Evolutionary conservation across 2,888 invertebrate genomes (phyloP), one percentile per base, ranked within the genome.

Genomic region (Miltochrista miniata): DNA sequence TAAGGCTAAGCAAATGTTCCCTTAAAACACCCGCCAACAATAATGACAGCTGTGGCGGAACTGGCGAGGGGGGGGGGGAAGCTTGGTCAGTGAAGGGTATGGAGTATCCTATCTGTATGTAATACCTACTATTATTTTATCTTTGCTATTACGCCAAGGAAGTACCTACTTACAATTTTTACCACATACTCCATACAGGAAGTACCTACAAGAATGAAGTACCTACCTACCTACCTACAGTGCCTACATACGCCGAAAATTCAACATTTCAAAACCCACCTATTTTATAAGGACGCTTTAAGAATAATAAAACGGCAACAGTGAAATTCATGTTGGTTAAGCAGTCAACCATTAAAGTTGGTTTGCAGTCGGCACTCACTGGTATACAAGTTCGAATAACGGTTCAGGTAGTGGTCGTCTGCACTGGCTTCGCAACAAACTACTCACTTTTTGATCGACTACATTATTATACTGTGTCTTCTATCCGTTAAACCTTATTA

Each of bases 311-410:
- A 63, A 67, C 52, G 56, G 54, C 51, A 57, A 43, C 43, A 55
- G 63, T 54, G 53, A 70, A 69, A 72, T 72, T 71, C 67, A 64
- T 59, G 68, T 59, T 66, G 73, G 66, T 71, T 73, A 74, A 70
- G 72, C 68, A 75, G 68, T 71, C 70, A 76, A 78, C 76, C 78
- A 80, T 79, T 81, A 81, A 76, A 79, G 75, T 71, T 54, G 55
- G 59, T 60, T 54, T 52, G 48, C 46, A 54, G 53, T 51, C 15
- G 31, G 65, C 61, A 59, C 61, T 57, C 67, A 54, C 67, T 68
- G 63, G 72, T 24, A 74, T 73, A 74, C 10, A 36, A 9, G 67
- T 71, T 60, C 72, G 70, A 64, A 69, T 81, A 81, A 81, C 81
- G 81, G 80, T 74, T 57, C 65, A 45, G 56, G 56, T 55, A 49